Evolutionary conservation across 2,888 invertebrate species (phyloP).

Genomic region (Lottia gigantea): DNA sequence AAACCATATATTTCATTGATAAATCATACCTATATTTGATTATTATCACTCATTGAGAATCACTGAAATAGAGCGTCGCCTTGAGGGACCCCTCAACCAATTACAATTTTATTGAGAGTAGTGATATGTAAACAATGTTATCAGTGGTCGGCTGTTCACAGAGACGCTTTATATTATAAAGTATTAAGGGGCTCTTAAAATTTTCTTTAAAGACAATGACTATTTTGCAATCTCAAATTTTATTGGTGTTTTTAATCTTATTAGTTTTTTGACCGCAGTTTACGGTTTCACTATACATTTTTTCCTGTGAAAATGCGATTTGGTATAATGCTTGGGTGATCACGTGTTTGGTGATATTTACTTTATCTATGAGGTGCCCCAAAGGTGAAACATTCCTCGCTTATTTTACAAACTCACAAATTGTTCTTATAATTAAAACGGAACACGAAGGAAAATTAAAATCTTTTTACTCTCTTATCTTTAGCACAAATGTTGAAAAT

Average conservation of each 20-base stretch:
- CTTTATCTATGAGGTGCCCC: constrained; percentile 5
- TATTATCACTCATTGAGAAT: background rate
- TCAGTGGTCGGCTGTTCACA: background rate
- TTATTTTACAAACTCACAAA: background rate
- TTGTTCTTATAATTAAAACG: background rate
- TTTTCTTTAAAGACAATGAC: background rate
- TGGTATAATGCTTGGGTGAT: background rate
- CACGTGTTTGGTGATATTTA: constrained; percentile 8
- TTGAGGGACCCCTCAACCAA: constrained; percentile 7
- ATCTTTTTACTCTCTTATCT: background rate
- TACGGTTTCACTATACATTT: background rate
- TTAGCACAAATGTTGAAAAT: no score
- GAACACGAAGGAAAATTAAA: constrained; percentile 1
- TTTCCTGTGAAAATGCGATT: background rate
- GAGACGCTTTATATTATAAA: background rate
- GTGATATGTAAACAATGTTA: constrained; percentile 8
- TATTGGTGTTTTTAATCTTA: constrained; percentile 2
- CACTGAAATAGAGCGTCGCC: background rate
- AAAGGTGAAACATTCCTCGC: background rate
- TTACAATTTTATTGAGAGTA: constrained; percentile 2
- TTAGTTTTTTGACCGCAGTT: background rate
- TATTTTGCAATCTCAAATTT: background rate
- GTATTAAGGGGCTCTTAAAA: background rate
- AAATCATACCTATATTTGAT: background rate
- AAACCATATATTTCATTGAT: background rate